These are phyloP conservation scores for Sinella curviseta DNA, from an alignment of 1,140 invertebrate species.

Conservation along the genomic window DNA sequence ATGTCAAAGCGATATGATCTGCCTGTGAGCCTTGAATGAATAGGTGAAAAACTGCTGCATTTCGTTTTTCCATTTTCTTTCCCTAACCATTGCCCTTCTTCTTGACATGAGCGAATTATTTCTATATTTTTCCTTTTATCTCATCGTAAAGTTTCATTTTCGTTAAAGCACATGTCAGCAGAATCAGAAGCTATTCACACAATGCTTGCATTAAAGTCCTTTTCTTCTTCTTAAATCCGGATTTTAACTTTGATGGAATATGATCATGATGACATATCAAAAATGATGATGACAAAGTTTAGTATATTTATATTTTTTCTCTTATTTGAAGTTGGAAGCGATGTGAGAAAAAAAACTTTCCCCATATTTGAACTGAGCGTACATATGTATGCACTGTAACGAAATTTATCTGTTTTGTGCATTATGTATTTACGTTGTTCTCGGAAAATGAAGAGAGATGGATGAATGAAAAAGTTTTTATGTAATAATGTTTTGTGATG, in stretches of 20 bases:
- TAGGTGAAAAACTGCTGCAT: not conserved
- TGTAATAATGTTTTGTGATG: not conserved
- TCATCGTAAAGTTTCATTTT: conserved; percentile 11
- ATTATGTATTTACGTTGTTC: not conserved
- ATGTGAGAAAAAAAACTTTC: too few species aligned
- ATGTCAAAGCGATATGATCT: conserved; percentile 1
- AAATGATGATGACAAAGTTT: conserved; percentile 15
- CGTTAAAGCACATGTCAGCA: not conserved
- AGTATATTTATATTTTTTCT: too few species aligned
- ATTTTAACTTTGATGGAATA: conserved; percentile 3
- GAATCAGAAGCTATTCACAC: not conserved
- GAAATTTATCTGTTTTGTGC: not conserved
- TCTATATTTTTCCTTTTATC: not conserved
- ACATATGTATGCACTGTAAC: too few species aligned
- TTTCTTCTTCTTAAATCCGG: not conserved
- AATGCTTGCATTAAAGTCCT: not conserved
- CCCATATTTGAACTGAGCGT: too few species aligned
- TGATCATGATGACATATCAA: conserved; percentile 4
- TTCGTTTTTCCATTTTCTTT: not conserved
- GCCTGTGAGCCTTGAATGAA: not conserved
- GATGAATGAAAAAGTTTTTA: conserved; percentile 7
- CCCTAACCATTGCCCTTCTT: not conserved
- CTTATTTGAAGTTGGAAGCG: too few species aligned
- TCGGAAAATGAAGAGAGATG: not conserved
- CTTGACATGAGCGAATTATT: not conserved